Evolutionary conservation across 2,113 vertebrate species (phyloP), one percentile per base, ranked within the genome.

Genomic region (Vidua macroura): DNA sequence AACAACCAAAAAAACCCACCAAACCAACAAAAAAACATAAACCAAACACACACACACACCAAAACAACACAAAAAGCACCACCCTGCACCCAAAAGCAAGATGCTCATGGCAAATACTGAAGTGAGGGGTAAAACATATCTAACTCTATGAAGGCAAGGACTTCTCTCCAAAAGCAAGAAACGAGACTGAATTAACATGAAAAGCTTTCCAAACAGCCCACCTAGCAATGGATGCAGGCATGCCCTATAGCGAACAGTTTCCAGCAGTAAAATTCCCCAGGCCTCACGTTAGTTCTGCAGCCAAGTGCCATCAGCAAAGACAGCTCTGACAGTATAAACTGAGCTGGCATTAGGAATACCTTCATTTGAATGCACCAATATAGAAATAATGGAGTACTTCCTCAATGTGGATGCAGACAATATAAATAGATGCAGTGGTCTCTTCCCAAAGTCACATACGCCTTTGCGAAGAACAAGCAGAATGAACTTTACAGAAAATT

Each of bases 341-440:
- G 20, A 39, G 25, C 39, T 39, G 63, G 58, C 35, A 35, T 59
- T 33, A 83, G 33, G 14, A 92, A 37, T 43, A 48, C 9, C 16
- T 60, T 70, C 27, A 63, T 9, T 44, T 19, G 33, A 52, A 68
- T 2, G 4, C 18, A 76, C 11, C 11, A 30, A 15, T 7, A 67
- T 0, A 55, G 52, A 89, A 94, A 78, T 49, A 69, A 86, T 0
- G 2, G 20, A 27, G 22, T 8, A 43, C 10, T 37, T 43, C 35
- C 48, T 63, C 44, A 37, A 16, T 1, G 9, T 17, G 33, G 70
- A 68, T 35, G 82, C 27, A 46, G 19, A 46, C 18, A 52, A 63
- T 22, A 41, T 13, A 60, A 73, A 80, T 0, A 83, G 35, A 63
- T 11, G 28, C 4, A 59, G 28, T 0, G 1, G 8, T n/a, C 37